Evolutionary conservation across 2,888 invertebrate genomes (phyloP), one percentile per base, ranked within the genome.

Genomic region (Dioctria linearis): DNA sequence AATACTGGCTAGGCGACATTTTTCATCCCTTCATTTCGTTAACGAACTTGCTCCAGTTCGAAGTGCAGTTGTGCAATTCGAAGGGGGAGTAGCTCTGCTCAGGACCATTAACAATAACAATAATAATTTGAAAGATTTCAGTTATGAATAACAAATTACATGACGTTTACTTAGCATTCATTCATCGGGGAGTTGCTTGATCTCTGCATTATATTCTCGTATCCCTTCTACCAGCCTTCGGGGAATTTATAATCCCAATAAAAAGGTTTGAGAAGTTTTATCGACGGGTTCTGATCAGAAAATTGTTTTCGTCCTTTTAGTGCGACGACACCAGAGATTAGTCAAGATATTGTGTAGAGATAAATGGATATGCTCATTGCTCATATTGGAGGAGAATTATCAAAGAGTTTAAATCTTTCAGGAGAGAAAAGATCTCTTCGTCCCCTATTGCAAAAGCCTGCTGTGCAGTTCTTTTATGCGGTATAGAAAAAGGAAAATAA

Each of bases 401-500:
- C 57, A 66, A 67, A 61, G 69, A 67, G 49, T 59, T 59, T 59
- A n/a, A 3, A 73, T 73, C 59, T 59, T 73, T 73, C 25, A 13
- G 63, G 63, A 49, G 37, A 63, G 66, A 61, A n/a, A 25, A n/a
- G 39, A 63, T 63, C 76, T 63, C 63, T 76, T 43, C 63, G 11
- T 25, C 0, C 25, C 37, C 25, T 9, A 61, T 3, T 13, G 73
- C 51, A 40, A 6, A n/a, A 37, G n/a, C 82, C 78, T 76, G 79
- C 81, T 81, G 82, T 67, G 66, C 42, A 67, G 9, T 43, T 43
- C 63, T 54, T 76, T 82, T 67, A 43, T 79, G 11, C 25, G 43
- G 9, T 80, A 83, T 82, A 84, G 84, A 85, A 85, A 86, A 87
- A 87, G 84, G 83, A 84, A 84, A 87, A 88, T 87, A 87, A 87